phyloP scores from a whole-genome alignment of 2,113 vertebrate genomes.

The Oncorhynchus clarkii region DNA sequence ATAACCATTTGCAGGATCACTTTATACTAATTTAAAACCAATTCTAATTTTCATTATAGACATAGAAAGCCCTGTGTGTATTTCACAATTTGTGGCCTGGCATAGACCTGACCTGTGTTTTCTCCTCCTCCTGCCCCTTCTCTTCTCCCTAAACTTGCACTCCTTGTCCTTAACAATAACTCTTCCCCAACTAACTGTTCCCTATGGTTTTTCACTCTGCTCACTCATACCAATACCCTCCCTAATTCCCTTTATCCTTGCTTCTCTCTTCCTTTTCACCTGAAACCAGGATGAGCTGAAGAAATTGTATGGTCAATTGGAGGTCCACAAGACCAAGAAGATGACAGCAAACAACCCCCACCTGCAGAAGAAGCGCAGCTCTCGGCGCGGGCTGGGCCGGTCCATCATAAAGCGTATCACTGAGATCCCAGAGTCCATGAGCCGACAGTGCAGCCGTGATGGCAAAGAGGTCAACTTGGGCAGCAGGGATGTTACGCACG shows the following conservation, averaged over 20 bases:
- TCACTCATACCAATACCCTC: conserved; percentile 19
- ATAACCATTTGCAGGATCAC: conserved; percentile 13
- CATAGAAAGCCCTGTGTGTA: conserved; percentile 4
- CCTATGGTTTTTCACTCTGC: conserved; percentile 42
- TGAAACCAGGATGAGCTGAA: conserved; percentile 87
- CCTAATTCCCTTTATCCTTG: background rate
- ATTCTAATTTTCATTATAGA: conserved; percentile 32
- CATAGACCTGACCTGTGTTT: conserved; percentile 19
- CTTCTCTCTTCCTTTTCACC: conserved; percentile 35
- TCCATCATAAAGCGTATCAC: conserved; percentile 75
- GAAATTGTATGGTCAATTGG: conserved; percentile 90
- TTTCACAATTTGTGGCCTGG: conserved; percentile 1
- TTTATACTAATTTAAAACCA: conserved; percentile 3
- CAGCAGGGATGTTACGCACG: conserved; percentile 49
- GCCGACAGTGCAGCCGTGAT: conserved; percentile 75
- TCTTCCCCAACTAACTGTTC: conserved; percentile 43
- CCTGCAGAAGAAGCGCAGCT: conserved; percentile 81
- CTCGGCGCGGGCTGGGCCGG: conserved; percentile 76
- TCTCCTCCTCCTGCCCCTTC: conserved; percentile 29
- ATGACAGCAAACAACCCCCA: conserved; percentile 91
- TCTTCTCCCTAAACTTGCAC: conserved; percentile 15
- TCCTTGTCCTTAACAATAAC: conserved; percentile 18
- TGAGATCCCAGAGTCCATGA: conserved; percentile 78
- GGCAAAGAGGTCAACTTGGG: conserved; percentile 69
- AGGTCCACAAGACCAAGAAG: conserved; percentile 86